Conservation (phyloP, 2,888 invertebrate species). For the Drosophila paranaensis region DNA sequence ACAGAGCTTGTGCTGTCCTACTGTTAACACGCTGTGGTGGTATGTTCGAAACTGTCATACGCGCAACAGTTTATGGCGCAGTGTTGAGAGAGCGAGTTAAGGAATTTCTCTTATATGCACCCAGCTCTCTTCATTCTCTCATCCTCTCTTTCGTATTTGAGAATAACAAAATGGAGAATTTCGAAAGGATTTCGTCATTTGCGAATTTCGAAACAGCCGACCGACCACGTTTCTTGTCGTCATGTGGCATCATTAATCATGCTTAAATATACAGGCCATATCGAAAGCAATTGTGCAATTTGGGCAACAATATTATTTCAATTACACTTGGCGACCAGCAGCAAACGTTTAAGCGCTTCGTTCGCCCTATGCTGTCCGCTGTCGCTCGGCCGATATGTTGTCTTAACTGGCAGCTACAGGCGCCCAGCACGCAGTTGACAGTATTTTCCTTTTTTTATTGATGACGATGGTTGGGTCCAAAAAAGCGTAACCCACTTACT, state of each 20-base stretch:
- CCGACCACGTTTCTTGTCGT: slow-evolving; percentile 31
- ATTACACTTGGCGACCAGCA: slow-evolving; percentile 35
- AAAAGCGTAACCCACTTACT: slow-evolving; percentile 31
- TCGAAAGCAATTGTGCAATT: slow-evolving; percentile 56
- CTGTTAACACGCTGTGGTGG: not conserved
- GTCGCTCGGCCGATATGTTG: slow-evolving; percentile 4
- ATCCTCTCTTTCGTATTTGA: slow-evolving; percentile 10
- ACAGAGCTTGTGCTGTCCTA: not conserved
- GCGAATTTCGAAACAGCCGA: slow-evolving; percentile 19
- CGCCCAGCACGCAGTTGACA: slow-evolving; percentile 9
- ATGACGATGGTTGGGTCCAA: slow-evolving; percentile 4
- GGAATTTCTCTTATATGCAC: slow-evolving; percentile 20
- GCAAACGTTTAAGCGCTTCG: slow-evolving; percentile 16
- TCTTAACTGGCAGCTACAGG: slow-evolving; percentile 9
- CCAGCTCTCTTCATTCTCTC: slow-evolving; percentile 31
- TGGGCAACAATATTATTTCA: slow-evolving; percentile 60
- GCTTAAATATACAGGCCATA: slow-evolving; percentile 53
- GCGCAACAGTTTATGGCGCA: slow-evolving; percentile 38
- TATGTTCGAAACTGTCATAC: slow-evolving; percentile 41
- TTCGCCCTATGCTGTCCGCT: not conserved
- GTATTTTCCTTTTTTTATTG: slow-evolving; percentile 16
- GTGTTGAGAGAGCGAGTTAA: slow-evolving; percentile 23
- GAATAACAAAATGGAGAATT: slow-evolving; percentile 21
- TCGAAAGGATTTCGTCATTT: slow-evolving; percentile 20
- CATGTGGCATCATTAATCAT: slow-evolving; percentile 48